Evolutionary conservation across 2,888 invertebrate species (phyloP).

Genomic region (Orchesella flavescens): DNA sequence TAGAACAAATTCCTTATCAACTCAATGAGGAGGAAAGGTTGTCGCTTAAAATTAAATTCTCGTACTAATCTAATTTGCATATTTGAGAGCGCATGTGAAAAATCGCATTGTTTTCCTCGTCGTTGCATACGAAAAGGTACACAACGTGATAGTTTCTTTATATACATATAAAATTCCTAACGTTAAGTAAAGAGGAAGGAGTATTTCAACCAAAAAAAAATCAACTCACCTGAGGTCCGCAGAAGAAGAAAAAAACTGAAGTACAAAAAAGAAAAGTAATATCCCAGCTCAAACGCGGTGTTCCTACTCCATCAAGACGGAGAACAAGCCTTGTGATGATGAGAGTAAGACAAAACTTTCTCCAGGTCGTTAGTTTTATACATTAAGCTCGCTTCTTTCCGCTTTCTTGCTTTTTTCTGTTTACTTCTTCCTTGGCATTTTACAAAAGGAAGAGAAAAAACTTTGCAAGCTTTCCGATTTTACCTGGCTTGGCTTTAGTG

Average conservation of each 20-base stretch:
- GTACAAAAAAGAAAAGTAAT: constrained; percentile 23
- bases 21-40: no score
- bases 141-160: no score
- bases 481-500: not conserved
- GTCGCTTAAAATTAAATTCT: no score
- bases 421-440: constrained; percentile 42
- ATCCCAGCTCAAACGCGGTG: constrained; percentile 27
- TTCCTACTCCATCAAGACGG: not conserved
- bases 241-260: not conserved
- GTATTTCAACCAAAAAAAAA: not conserved
- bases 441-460: constrained; percentile 13
- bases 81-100: no score
- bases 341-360: constrained; percentile 32
- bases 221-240: constrained; percentile 53
- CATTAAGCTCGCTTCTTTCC: constrained; percentile 54
- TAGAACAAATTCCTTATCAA: no score
- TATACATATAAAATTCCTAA: no score
- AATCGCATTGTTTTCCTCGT: no score
- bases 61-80: no score
- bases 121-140: no score
- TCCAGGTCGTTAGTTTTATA: constrained; percentile 53
- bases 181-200: not conserved
- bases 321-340: constrained; percentile 12
- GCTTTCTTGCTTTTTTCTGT: constrained; percentile 30
- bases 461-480: constrained; percentile 21